These are phyloP conservation scores for Contarinia nasturtii DNA, from an alignment of 1,140 invertebrate species.

Conservation along the genomic window DNA sequence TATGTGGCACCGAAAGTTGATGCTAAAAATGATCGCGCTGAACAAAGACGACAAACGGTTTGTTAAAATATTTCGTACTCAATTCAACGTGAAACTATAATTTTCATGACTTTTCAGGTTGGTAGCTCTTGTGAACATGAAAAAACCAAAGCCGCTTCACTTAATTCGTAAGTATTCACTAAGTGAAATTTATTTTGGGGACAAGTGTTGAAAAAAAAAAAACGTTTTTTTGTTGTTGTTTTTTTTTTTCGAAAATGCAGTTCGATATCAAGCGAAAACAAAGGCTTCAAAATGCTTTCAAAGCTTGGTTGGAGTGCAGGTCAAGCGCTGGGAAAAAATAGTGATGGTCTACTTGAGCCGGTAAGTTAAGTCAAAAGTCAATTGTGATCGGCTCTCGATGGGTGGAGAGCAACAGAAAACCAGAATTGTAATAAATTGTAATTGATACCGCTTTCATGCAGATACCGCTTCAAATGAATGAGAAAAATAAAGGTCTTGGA, in stretches of 20 bases:
- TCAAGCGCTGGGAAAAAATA: conserved; percentile 58
- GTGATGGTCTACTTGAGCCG: conserved; percentile 51
- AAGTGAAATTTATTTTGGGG: neutral
- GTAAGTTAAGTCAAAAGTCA: conserved; percentile 47
- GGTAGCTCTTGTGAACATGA: conserved; percentile 67
- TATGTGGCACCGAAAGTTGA: neutral
- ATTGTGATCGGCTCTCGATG: conserved; percentile 3
- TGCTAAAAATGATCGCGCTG: conserved; percentile 56
- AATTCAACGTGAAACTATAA: too few species aligned
- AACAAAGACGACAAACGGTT: conserved; percentile 44
- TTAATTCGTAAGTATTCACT: conserved; percentile 15
- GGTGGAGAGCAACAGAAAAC: neutral
- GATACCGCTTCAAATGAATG: conserved; percentile 20
- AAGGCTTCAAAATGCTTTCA: conserved; percentile 70
- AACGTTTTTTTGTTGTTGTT: conserved; percentile 6
- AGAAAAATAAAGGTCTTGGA: conserved; percentile 18
- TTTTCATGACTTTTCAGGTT: too few species aligned
- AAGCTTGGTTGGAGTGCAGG: conserved; percentile 91
- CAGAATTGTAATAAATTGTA: neutral
- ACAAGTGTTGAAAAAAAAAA: neutral
- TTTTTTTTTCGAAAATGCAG: conserved; percentile 24
- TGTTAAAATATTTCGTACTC: too few species aligned
- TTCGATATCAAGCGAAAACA: conserved; percentile 55
- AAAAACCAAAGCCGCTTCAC: conserved; percentile 60
- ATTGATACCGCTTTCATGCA: conserved; percentile 2